phyloP scores from a whole-genome alignment of 2,797 vertebrate species.

The Pseudotriccus pelzelni region DNA sequence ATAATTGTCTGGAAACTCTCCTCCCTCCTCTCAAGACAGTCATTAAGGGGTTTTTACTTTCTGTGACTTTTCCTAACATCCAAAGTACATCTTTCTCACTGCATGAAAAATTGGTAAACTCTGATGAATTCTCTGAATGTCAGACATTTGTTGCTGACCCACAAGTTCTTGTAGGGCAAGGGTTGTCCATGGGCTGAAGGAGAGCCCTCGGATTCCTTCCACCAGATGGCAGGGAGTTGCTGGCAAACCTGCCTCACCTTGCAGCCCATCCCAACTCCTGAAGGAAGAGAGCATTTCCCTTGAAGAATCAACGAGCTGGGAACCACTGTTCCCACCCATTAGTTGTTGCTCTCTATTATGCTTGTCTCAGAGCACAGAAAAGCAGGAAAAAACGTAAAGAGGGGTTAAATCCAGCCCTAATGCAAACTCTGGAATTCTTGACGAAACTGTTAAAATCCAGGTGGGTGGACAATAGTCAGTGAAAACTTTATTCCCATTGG shows the following conservation, averaged over 20 bases:
- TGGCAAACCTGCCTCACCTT: background rate
- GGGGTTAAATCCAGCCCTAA: background rate
- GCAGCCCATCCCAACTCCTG: background rate
- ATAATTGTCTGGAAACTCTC: background rate
- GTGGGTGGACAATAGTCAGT: fast-evolving
- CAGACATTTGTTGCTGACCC: background rate
- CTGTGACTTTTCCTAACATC: background rate
- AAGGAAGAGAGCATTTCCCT: background rate
- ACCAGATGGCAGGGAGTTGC: background rate
- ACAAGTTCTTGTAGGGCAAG: background rate
- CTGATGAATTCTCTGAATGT: background rate
- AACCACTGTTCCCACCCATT: background rate
- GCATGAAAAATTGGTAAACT: background rate
- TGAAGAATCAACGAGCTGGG: background rate
- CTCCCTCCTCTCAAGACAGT: background rate
- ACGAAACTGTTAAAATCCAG: background rate
- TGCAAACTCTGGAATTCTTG: background rate
- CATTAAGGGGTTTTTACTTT: background rate
- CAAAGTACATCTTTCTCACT: background rate
- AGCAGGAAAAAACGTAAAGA: background rate
- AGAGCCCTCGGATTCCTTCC: background rate
- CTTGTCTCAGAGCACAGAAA: background rate
- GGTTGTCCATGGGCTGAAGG: background rate
- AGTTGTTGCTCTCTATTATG: background rate
- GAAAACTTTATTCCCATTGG: background rate